Percentiles rank a stretch among this genome's conserved stretches.
Conservation (phyloP, 2,113 vertebrate genomes). For the Chlorodrepanis virens region DNA sequence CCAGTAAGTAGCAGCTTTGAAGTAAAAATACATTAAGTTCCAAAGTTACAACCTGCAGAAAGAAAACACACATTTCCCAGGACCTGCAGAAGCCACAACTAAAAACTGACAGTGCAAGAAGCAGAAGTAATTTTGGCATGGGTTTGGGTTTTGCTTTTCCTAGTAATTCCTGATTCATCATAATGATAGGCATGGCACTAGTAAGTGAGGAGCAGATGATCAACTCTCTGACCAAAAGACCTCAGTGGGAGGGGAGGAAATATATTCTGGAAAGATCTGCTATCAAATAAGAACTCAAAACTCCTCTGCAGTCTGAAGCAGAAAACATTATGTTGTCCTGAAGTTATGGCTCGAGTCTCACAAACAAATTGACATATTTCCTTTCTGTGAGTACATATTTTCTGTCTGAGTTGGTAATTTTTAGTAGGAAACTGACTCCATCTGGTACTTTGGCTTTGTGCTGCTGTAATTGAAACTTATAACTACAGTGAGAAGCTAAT, state of each 20-base stretch:
- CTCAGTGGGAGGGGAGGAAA: rapidly evolving
- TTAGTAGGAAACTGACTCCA: not conserved
- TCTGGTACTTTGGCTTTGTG: not conserved
- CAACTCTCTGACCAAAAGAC: not conserved
- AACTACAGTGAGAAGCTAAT: not conserved
- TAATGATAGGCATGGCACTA: not conserved
- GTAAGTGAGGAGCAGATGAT: not conserved
- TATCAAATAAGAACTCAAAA: not conserved
- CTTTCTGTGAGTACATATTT: not conserved
- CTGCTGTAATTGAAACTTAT: not conserved
- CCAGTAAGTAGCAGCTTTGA: not conserved
- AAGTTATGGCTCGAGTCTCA: not conserved
- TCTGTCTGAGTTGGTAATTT: not conserved
- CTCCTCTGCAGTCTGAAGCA: not conserved
- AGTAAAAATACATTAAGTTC: not conserved
- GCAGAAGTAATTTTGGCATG: not conserved
- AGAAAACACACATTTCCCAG: not conserved
- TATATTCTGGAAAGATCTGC: not conserved
- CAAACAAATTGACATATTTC: not conserved
- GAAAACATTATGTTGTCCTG: not conserved
- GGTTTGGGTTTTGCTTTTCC: not conserved
- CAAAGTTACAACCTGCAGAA: not conserved
- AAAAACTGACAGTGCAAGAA: not conserved
- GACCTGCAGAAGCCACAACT: not conserved
- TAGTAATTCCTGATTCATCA: not conserved